These are phyloP conservation scores for Rhagonycha fulva DNA, from an alignment of 2,888 invertebrate species.

Conservation along the genomic window DNA sequence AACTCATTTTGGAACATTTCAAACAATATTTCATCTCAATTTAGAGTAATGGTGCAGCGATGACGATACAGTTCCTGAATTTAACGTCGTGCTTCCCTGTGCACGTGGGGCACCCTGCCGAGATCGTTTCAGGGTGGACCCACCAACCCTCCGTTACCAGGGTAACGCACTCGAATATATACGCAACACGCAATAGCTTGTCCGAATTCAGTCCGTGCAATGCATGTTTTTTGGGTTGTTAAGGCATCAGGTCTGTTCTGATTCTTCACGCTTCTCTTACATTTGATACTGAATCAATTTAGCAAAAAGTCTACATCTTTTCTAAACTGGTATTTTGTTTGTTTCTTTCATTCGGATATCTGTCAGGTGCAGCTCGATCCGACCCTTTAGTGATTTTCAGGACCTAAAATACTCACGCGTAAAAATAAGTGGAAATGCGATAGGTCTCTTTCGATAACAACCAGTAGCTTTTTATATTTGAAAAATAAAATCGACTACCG, in stretches of 20 bases:
- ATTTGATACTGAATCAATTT: slow-evolving; percentile 13
- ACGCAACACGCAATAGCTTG: slow-evolving; percentile 28
- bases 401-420: slow-evolving; percentile 22
- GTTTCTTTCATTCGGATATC: slow-evolving; percentile 24
- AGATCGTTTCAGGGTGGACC: slow-evolving; percentile 22
- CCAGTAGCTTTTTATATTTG: slow-evolving; percentile 7
- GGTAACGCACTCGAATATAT: slow-evolving; percentile 31
- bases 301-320: slow-evolving; percentile 7
- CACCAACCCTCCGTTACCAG: slow-evolving; percentile 30
- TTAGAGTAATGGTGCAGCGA: slow-evolving; percentile 32
- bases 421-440: slow-evolving; percentile 27
- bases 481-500: slow-evolving; percentile 10
- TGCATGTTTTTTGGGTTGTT: slow-evolving; percentile 21
- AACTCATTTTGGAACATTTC: slow-evolving; percentile 25
- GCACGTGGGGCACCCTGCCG: slow-evolving; percentile 32
- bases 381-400: slow-evolving; percentile 24
- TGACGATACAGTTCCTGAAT: slow-evolving; percentile 34
- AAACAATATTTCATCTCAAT: slow-evolving; percentile 33
- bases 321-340: slow-evolving; percentile 21
- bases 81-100: slow-evolving; percentile 27
- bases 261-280: slow-evolving; percentile 1
- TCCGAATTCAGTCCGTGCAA: slow-evolving; percentile 13
- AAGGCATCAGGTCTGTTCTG: slow-evolving; percentile 4
- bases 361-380: slow-evolving; percentile 23
- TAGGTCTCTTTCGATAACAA: slow-evolving; percentile 22